Conservation (phyloP, 2,888 invertebrate genomes). For the Lithophane semibrunnea region DNA sequence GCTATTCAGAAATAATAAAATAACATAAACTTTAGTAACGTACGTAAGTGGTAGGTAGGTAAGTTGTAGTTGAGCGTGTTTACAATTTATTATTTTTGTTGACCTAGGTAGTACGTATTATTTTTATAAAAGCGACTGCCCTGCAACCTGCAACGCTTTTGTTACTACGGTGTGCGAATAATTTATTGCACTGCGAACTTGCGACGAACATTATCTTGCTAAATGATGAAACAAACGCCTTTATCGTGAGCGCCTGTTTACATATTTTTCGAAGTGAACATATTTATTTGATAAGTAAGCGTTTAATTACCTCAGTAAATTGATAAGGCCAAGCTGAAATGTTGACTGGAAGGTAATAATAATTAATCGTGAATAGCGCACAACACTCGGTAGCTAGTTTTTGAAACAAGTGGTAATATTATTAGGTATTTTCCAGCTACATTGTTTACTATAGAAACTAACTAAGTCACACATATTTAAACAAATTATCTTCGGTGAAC, state of each 20-base stretch:
- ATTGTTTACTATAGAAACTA: conserved; percentile 12
- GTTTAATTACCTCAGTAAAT: conserved; percentile 72
- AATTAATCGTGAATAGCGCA: conserved; percentile 31
- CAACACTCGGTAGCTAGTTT: conserved; percentile 39
- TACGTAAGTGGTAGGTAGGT: conserved; percentile 12
- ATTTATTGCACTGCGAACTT: conserved; percentile 33
- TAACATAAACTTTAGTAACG: conserved; percentile 19
- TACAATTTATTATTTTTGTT: conserved; percentile 19
- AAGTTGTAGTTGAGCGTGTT: background rate
- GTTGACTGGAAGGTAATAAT: conserved; percentile 37
- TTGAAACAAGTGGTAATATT: conserved; percentile 31
- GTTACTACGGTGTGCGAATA: conserved; percentile 39
- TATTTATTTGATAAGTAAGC: conserved; percentile 72
- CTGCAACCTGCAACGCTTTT: conserved; percentile 40
- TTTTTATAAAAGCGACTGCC: conserved; percentile 24
- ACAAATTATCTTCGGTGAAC: conserved; percentile 20
- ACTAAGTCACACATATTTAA: conserved; percentile 4
- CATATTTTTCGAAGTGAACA: conserved; percentile 58
- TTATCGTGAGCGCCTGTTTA: conserved; percentile 65
- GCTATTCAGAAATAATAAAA: conserved; percentile 34
- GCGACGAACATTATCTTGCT: conserved; percentile 35
- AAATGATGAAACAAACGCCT: conserved; percentile 47
- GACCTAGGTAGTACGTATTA: conserved; percentile 8
- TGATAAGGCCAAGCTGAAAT: conserved; percentile 68
- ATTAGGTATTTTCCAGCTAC: conserved; percentile 2